Evolutionary conservation across 2,888 invertebrate genomes (phyloP), one percentile per base, ranked within the genome.

Genomic region (Parnassius apollo): DNA sequence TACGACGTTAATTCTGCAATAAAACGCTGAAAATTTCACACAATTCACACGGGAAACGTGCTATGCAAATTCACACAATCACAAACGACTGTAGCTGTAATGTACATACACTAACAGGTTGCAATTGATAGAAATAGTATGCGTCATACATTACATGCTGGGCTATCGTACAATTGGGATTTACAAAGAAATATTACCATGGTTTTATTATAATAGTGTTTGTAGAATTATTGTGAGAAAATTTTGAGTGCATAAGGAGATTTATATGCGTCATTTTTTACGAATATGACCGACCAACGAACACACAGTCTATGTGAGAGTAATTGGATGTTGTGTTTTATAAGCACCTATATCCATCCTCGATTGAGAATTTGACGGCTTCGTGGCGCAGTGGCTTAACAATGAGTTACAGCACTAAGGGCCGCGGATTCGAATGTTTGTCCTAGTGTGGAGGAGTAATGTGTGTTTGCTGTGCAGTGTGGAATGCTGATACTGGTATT

Each of bases 1-100:
- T 70, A 60, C 68, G 73, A 69, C 76, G 79, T 81, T 82, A 81
- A 80, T 79, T 75, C 74, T 70, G 74, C 66, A 68, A 69, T 69
- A 71, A 73, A 77, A 73, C 75, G 73, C 69, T 69, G 69, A 71
- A 75, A 77, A 80, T 80, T 80, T 76, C 75, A 70, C 69, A 70
- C 68, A 69, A 66, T 66, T 58, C 65, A 56, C 62, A 62, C 51
- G 55, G 59, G 65, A 51, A 60, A 56, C 57, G 54, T 46, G 54
- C 60, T 66, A 68, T 68, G 69, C 64, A 68, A 67, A 69, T 69
- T 69, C 64, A 54, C 61, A 69, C 66, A 66, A 66, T 69, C 69
- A 64, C 65, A 67, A 63, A 63, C 62, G 60, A 50, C 67, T 46
- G 63, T 46, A 7, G 7, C 48, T 52, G 48, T 35, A 35, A 35